A percentile compares a stretch with the other conserved stretches of the same genome.
These are phyloP conservation scores for Benitochromis conjunctus DNA, from an alignment of 2,113 vertebrate genomes.

Conservation along the genomic window DNA sequence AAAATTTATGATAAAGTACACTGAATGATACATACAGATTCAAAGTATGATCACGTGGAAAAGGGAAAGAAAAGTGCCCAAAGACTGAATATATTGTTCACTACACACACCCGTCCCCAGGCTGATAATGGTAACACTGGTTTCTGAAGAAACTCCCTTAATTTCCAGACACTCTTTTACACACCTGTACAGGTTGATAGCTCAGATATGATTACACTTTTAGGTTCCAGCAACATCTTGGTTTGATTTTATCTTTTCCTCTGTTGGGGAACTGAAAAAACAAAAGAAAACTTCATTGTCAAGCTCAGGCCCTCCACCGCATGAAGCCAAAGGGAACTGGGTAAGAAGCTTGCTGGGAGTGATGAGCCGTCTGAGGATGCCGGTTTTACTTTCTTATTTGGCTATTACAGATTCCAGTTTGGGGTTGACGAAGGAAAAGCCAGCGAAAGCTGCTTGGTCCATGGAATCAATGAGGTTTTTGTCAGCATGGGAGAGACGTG, in stretches of 20 bases:
- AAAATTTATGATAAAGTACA: slow-evolving; percentile 42
- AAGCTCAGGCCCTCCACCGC: background rate
- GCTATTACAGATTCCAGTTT: slow-evolving; percentile 81
- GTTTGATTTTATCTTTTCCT: background rate
- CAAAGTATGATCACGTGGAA: slow-evolving; percentile 27
- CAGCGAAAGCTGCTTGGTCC: slow-evolving; percentile 86
- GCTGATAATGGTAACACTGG: slow-evolving; percentile 18
- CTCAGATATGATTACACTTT: background rate
- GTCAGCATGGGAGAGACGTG: slow-evolving; percentile 84
- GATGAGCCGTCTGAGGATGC: background rate
- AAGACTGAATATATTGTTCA: background rate
- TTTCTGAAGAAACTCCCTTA: slow-evolving; percentile 25
- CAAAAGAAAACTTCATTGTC: background rate
- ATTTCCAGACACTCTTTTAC: slow-evolving; percentile 7
- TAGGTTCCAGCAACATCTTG: background rate
- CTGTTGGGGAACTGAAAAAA: background rate
- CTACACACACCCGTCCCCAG: background rate
- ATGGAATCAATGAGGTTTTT: slow-evolving; percentile 96
- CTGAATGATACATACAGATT: slow-evolving; percentile 5
- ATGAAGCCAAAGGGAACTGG: background rate
- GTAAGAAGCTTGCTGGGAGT: background rate
- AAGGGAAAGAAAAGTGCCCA: background rate
- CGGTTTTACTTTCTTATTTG: slow-evolving; percentile 63
- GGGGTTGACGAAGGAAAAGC: slow-evolving; percentile 94
- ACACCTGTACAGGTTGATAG: background rate